Base-by-base conservation (phyloP, 2,888 invertebrate species). In the Watsonalla binaria region DNA sequence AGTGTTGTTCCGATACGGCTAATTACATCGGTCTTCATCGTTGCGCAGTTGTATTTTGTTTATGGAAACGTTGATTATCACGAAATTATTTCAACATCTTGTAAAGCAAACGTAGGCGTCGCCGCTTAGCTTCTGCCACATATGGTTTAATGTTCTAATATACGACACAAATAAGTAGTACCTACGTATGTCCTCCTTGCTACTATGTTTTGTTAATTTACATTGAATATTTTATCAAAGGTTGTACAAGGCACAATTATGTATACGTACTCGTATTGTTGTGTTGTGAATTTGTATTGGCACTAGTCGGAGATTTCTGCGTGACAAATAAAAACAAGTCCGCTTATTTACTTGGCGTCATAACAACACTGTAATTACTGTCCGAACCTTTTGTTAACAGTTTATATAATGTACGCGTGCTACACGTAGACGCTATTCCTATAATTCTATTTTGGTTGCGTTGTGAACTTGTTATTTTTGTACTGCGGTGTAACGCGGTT, bases 391-490 rank as follows among this genome's bases (percentile, higher is more conserved):
- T n/a, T 34, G 49, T 37, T 49, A 6, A 15, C n/a, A 37, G 37
- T 15, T 49, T 49, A 37, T 49, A 39, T 15, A 15, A 48, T 35
- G 33, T 33, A 39, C 37, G 49, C 15, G 33, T 11, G 14, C 14
- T 13, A 42, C 42, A 52, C 56, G 59, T 59, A 60, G 59, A 60
- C 60, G 57, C 51, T 58, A 58, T 59, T 63, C 63, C 54, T 59
- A 59, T 54, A 64, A 59, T 57, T 55, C 60, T 65, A 63, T 65
- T 65, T 61, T 57, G 55, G 59, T 55, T 52, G 47, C 57, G 56
- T 56, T 47, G 61, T 60, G 58, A 63, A 59, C 57, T 63, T 53
- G 63, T 63, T 60, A 65, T 65, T 65, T 62, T 54, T 61, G 56
- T 57, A 51, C 14, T 24, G 59, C 53, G 60, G 54, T 63, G 60